These are phyloP conservation scores for Chymomyza fuscimana DNA, from an alignment of 2,888 invertebrate species.

Conservation along the genomic window DNA sequence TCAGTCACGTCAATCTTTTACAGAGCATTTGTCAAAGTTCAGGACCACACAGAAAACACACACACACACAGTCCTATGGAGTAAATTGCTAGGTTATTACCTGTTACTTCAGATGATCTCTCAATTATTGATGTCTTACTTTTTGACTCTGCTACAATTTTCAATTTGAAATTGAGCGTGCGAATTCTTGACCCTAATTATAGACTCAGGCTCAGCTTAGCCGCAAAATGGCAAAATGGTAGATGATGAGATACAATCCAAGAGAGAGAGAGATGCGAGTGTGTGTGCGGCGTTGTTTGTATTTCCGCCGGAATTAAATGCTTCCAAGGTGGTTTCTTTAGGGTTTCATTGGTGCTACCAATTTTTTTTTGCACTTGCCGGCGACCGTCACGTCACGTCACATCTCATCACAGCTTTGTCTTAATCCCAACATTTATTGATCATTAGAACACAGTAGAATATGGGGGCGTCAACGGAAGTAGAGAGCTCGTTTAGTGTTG, in stretches of 20 bases:
- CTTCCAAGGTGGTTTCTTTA: constrained; percentile 3
- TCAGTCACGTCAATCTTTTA: neutral
- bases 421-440: constrained; percentile 58
- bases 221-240: constrained; percentile 18
- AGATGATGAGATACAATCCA: constrained; percentile 4
- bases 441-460: constrained; percentile 24
- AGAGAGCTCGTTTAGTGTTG: constrained; percentile 44
- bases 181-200: constrained; percentile 72
- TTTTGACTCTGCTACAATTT: constrained; percentile 58
- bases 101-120: constrained; percentile 25
- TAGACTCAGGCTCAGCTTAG: constrained; percentile 42
- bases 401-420: constrained; percentile 48
- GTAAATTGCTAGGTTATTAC: constrained; percentile 50
- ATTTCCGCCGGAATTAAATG: constrained; percentile 70
- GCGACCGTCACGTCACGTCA: constrained; percentile 60
- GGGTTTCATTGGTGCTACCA: constrained; percentile 27
- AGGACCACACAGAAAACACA: constrained; percentile 53
- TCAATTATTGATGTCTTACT: constrained; percentile 59
- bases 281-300: constrained; percentile 40
- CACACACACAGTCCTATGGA: constrained; percentile 12
- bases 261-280: constrained; percentile 14
- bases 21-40: constrained; percentile 65
- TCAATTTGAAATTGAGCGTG: constrained; percentile 74
- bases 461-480: constrained; percentile 64
- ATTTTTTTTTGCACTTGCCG: constrained; percentile 55